Evolutionary conservation across 2,888 invertebrate species (phyloP), one percentile per base, ranked within the genome.

Genomic region (Leptinotarsa rubiginosa): DNA sequence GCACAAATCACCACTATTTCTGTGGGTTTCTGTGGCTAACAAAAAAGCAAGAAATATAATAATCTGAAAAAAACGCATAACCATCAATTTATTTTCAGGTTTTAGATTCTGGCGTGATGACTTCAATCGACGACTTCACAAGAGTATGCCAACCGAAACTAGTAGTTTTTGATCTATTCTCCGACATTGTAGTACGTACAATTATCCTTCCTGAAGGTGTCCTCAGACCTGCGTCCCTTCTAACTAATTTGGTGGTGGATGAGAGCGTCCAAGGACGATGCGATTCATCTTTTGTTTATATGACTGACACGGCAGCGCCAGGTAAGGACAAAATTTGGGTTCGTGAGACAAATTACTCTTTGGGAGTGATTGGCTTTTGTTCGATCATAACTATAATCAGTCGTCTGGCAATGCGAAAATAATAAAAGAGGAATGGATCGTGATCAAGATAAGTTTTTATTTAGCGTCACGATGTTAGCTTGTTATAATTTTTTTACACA

Each of bases 231-330:
- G 92, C 92, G 81, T 92, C 94, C 0, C 89, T 96, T 22, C 90
- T 95, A 75, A 95, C 96, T 20, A 96, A 96, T 88, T 84, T 96
- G 75, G 90, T 95, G 18, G 90, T 96, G 75, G 96, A 96, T 82
- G 95, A 95, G 83, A 90, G 92, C 1, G 89, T 91, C 22, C 89
- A 90, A 50, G 90, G 91, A 1, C 89, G 89, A 50, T 96, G 96
- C 82, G 95, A 96, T 84, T 91, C 94, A 81, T 92, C 94, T 16
- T 94, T 93, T 83, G 92, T 93, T 0, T 96, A 96, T 87, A 94
- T 96, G 81, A 91, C 92, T 41, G 96, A 96, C 85, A 95, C 95
- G 1, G 93, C 94, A 47, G 94, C 94, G 74, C 94, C 95, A 82
- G 95, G 95, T 93, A 79, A 75, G 25, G 18, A 52, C 65, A n/a